A percentile compares a stretch with the other conserved stretches of the same genome.
Evolutionary conservation across 1,140 invertebrate genomes (phyloP).

Genomic region (Sitophilus oryzae): DNA sequence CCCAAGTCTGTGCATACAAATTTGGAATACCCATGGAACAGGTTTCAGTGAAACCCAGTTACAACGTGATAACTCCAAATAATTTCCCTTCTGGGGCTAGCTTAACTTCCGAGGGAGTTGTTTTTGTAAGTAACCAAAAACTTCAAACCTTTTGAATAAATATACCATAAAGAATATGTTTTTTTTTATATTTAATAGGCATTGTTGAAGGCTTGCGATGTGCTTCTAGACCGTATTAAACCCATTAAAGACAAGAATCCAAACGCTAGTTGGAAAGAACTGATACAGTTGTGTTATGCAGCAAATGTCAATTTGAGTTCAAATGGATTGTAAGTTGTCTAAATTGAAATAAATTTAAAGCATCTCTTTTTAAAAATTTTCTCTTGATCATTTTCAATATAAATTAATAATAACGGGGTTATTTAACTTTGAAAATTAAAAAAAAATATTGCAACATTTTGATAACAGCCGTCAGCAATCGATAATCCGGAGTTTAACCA

Average conservation of each 20-base stretch:
- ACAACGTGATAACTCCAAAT: slow-evolving; percentile 59
- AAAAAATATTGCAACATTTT: no score
- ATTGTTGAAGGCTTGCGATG: slow-evolving; percentile 61
- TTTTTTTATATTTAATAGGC: slow-evolving; percentile 46
- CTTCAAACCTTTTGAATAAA: no score
- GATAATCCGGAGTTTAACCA: no score
- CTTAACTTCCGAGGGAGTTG: slow-evolving; percentile 52
- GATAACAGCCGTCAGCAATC: no score
- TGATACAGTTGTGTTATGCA: slow-evolving; percentile 53
- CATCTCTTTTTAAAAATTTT: no score
- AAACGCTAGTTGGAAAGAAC: slow-evolving; percentile 59
- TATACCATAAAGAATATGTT: not conserved
- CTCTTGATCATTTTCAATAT: no score
- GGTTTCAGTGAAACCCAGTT: slow-evolving; percentile 62
- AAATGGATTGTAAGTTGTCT: slow-evolving; percentile 29
- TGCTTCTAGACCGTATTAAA: slow-evolving; percentile 56
- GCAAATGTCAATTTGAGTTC: slow-evolving; percentile 51
- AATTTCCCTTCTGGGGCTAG: slow-evolving; percentile 59
- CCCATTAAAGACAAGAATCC: slow-evolving; percentile 55
- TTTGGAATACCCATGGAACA: slow-evolving; percentile 63
- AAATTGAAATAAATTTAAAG: not conserved
- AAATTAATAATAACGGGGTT: no score
- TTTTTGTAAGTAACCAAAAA: slow-evolving; percentile 53
- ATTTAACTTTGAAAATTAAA: no score
- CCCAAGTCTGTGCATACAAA: slow-evolving; percentile 66